phyloP scores from a whole-genome alignment of 1,140 invertebrate species.

The Battus philenor region DNA sequence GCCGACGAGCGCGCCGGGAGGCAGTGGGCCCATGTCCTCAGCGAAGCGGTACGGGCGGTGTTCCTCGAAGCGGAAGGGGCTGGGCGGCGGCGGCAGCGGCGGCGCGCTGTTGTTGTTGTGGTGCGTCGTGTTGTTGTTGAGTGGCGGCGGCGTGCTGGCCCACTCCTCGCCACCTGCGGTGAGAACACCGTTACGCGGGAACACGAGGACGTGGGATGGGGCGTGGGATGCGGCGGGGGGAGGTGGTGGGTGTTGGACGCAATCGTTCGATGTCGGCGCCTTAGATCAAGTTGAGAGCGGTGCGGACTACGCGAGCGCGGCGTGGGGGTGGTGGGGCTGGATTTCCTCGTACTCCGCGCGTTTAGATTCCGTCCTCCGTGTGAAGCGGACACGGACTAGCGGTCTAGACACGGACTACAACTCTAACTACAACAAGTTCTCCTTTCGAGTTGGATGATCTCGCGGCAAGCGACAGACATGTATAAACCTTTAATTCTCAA shows the following conservation, averaged over 20 bases:
- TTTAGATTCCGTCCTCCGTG: slow-evolving; percentile 18
- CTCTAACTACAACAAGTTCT: too few species aligned
- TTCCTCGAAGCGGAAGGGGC: slow-evolving; percentile 85
- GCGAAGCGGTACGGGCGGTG: slow-evolving; percentile 85
- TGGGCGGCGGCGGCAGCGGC: slow-evolving; percentile 68
- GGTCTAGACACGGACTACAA: too few species aligned
- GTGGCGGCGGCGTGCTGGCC: slow-evolving; percentile 74
- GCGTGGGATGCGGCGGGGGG: slow-evolving; percentile 37
- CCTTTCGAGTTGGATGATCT: too few species aligned
- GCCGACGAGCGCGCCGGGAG: slow-evolving; percentile 84
- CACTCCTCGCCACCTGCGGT: slow-evolving; percentile 78
- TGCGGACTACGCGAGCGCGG: slow-evolving; percentile 55
- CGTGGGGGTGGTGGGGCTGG: slow-evolving; percentile 45
- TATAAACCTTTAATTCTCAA: too few species aligned
- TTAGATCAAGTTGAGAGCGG: slow-evolving; percentile 29
- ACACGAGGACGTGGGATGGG: slow-evolving; percentile 52
- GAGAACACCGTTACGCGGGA: slow-evolving; percentile 71
- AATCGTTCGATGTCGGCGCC: slow-evolving; percentile 43
- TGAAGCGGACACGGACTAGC: slow-evolving; percentile 54
- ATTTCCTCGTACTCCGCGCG: slow-evolving; percentile 46
- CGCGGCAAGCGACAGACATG: too few species aligned
- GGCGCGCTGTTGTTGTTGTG: slow-evolving; percentile 76
- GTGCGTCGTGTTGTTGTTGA: slow-evolving; percentile 77
- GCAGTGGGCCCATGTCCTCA: slow-evolving; percentile 83
- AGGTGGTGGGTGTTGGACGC: slow-evolving; percentile 63